These are phyloP conservation scores for Lytechinus pictus DNA, from an alignment of 35 echinoderm and acorn worm genomes.

Conservation along the genomic window DNA sequence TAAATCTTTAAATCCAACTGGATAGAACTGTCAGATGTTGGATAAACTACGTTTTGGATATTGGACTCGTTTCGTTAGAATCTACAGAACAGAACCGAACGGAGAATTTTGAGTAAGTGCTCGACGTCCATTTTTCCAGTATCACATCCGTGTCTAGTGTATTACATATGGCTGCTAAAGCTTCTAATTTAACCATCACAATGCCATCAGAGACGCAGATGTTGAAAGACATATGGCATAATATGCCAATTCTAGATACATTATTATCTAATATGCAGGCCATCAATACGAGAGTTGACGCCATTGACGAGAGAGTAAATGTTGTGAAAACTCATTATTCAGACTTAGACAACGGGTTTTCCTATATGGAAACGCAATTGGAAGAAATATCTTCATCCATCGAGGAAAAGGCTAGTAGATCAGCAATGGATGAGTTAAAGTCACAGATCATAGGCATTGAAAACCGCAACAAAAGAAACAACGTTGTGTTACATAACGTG, in stretches of 20 bases:
- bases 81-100: no score
- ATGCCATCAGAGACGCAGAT: not conserved
- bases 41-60: no score
- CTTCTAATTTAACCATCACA: not conserved
- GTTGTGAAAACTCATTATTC: not conserved
- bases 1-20: no score
- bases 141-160: no score
- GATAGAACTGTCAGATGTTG: no score
- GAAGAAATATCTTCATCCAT: not conserved
- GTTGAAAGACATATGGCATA: slow-evolving; percentile 14
- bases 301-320: not conserved
- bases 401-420: not conserved
- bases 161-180: no score
- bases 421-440: not conserved
- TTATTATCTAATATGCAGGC: not conserved
- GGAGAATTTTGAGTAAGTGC: no score
- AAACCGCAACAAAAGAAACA: slow-evolving; percentile 9
- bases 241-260: slow-evolving; percentile 14
- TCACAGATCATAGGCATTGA: not conserved
- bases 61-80: no score
- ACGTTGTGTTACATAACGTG: slow-evolving; percentile 15
- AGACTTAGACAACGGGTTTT: not conserved
- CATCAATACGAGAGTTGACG: not conserved
- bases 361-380: not conserved
- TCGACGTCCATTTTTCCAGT: no score